phyloP scores from a whole-genome alignment of 2,888 invertebrate genomes.

The Marronus borbonicus region DNA sequence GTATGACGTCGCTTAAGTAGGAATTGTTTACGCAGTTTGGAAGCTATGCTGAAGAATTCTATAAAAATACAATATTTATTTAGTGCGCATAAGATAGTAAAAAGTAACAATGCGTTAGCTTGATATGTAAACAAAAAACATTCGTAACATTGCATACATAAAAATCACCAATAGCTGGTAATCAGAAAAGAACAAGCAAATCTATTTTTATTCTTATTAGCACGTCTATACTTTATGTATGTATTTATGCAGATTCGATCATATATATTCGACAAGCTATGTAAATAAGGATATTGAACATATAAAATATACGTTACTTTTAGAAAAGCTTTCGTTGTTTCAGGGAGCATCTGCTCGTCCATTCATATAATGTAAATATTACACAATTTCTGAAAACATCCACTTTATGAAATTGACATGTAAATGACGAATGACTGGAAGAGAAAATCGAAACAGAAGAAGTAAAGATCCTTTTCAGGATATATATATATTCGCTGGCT shows the following conservation, averaged over 20 bases:
- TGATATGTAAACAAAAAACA: no score
- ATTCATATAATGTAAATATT: constrained; percentile 31
- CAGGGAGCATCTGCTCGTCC: not conserved
- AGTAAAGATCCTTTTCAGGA: constrained; percentile 11
- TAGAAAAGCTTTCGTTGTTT: not conserved
- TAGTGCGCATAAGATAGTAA: no score
- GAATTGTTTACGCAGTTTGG: no score
- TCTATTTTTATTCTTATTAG: not conserved
- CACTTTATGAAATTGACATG: constrained; percentile 33
- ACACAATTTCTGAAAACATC: constrained; percentile 10
- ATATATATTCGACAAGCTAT: not conserved
- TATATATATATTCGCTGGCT: no score
- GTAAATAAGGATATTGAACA: constrained; percentile 26
- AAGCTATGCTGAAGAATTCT: no score
- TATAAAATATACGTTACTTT: not conserved
- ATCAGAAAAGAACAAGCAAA: not conserved
- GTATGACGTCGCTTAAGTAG: no score
- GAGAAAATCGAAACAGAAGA: not conserved
- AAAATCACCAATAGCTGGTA: no score
- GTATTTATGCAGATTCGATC: constrained; percentile 4
- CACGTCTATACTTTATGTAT: not conserved
- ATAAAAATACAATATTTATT: no score
- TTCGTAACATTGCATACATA: no score
- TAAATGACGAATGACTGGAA: constrained; percentile 35
- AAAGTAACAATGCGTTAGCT: no score